Base-by-base conservation (phyloP, 2,113 vertebrate genomes). In the Orycteropus afer region DNA sequence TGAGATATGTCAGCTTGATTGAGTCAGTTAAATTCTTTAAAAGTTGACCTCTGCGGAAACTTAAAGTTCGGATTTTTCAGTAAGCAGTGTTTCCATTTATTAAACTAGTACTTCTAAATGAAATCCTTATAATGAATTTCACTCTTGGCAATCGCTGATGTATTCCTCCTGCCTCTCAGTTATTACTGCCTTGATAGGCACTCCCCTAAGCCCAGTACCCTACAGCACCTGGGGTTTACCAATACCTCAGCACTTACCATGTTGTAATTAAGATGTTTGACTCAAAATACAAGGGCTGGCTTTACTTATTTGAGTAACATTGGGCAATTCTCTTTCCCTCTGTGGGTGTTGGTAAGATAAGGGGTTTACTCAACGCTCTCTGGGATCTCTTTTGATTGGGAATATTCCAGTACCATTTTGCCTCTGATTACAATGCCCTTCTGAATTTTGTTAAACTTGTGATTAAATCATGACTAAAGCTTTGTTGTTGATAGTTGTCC, bases 21-120 rank as follows among this genome's bases (percentile, higher is more conserved):
- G 49, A 47, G 17, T 15, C 29, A 85, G 49, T 78, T 81, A 87
- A 86, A 67, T 15, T 45, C 32, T 63, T 49, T 71, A 32, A 83
- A 90, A 63, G 45, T n/a, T 73, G 65, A 94, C 42, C 92, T 94
- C 27, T 61, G n/a, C 86, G 49, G 32, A 91, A 95, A 71, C 59
- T 25, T 45, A 94, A 81, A 89, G n/a, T 61, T 87, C 29, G 37
- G 18, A n/a, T 84, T 80, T 85, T 91, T 69, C 71, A 77, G 74
- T 69, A 86, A 85, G 57, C 27, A 47, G 51, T 61, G 85, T 49
- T 90, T 92, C 65, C 45, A 14, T 86, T 90, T 67, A 83, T 47
- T 45, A 80, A 80, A 76, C 2, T 27, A 88, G 32, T 11, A 17
- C 40, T 27, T 67, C 34, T 78, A 67, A 67, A 61, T 40, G 29